Percentiles rank a stretch among this genome's conserved stretches.
Conservation (phyloP, 2,888 invertebrate species). For the Tetropium fuscum region DNA sequence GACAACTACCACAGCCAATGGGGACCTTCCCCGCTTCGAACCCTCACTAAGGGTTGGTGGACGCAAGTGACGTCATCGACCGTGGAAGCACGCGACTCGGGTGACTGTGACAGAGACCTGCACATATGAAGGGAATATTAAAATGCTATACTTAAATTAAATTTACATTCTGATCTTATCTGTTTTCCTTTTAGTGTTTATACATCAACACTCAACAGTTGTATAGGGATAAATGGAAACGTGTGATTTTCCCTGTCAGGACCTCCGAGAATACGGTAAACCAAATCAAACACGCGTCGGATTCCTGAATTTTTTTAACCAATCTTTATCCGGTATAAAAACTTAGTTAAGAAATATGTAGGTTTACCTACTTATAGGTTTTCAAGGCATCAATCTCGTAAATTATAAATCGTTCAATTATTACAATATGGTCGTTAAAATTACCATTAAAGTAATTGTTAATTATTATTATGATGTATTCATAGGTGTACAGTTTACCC, state of each 20-base stretch:
- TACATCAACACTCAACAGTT: conserved; percentile 60
- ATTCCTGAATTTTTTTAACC: too few relatives aligned
- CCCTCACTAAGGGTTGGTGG: conserved; percentile 45
- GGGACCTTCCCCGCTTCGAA: conserved; percentile 50
- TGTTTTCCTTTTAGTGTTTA: conserved; percentile 62
- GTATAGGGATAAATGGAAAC: conserved; percentile 27
- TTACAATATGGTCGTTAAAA: too few relatives aligned
- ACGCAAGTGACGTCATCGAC: conserved; percentile 58
- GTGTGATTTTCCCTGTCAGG: conserved; percentile 48
- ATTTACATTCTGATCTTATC: conserved; percentile 64
- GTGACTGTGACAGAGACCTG: conserved; percentile 47
- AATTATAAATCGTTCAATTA: too few relatives aligned
- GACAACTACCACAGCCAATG: conserved; percentile 45
- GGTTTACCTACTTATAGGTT: too few relatives aligned
- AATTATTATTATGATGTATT: too few relatives aligned
- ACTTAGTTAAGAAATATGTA: too few relatives aligned
- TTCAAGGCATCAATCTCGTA: too few relatives aligned
- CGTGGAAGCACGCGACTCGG: conserved; percentile 52
- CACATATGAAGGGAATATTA: conserved; percentile 60
- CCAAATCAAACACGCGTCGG: too few relatives aligned
- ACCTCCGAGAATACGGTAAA: not conserved
- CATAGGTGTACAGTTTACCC: too few relatives aligned
- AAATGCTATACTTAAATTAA: conserved; percentile 63
- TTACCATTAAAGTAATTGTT: too few relatives aligned
- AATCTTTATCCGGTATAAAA: too few relatives aligned